Conservation (phyloP, 2,797 vertebrate species). For the Linurgus olivaceus region DNA sequence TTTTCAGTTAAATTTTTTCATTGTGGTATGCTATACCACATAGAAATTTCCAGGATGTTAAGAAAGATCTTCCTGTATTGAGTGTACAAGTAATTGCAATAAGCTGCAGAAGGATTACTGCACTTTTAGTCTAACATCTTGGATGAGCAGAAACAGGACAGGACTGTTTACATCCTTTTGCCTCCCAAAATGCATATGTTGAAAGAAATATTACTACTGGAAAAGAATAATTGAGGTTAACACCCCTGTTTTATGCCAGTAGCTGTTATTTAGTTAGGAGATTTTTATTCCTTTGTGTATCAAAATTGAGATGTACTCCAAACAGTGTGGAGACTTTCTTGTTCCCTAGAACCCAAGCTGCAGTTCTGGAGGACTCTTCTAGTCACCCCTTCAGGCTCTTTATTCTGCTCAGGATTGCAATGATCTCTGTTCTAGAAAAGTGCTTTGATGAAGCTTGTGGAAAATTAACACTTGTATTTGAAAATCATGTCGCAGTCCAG, state of each 20-base stretch:
- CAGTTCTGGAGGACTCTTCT: background rate
- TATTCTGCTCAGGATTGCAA: background rate
- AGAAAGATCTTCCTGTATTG: background rate
- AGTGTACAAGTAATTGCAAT: background rate
- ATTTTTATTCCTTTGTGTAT: background rate
- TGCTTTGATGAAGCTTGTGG: background rate
- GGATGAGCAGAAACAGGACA: background rate
- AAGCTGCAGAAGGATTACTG: background rate
- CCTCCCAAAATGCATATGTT: background rate
- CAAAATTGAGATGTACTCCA: background rate
- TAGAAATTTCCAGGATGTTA: background rate
- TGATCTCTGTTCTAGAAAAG: background rate
- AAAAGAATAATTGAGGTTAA: background rate
- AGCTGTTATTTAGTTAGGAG: background rate
- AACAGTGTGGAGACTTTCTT: background rate
- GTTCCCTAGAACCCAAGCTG: accelerated
- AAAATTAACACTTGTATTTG: background rate
- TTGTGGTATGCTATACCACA: background rate
- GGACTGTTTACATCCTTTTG: background rate
- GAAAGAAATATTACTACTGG: background rate
- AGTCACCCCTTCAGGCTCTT: background rate
- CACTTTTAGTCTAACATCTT: background rate
- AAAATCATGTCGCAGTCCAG: accelerated
- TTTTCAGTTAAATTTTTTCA: background rate
- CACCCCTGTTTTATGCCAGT: background rate